A percentile compares a stretch with the other conserved stretches of the same genome.
Evolutionary conservation across 1,140 invertebrate genomes (phyloP).

Genomic region (Pissodes strobi): DNA sequence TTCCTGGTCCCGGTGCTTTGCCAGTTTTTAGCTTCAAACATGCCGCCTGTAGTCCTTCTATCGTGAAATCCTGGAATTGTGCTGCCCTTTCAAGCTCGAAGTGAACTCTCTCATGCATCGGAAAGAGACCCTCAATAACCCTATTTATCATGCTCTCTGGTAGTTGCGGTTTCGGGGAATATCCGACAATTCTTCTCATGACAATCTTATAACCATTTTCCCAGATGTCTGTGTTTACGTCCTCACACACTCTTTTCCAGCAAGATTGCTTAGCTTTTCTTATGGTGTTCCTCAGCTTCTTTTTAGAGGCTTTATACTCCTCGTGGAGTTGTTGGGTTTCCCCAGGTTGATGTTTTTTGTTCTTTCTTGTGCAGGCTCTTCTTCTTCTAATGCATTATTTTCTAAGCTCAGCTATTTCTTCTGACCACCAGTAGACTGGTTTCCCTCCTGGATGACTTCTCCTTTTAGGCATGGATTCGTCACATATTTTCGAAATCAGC

Average conservation of each 20-base stretch:
- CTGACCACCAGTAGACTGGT: conserved; percentile 1
- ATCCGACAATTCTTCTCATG: background rate
- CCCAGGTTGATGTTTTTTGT: too few species aligned
- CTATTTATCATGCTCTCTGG: too few species aligned
- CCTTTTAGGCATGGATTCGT: too few species aligned
- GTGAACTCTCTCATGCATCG: too few species aligned
- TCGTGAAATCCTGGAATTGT: too few species aligned
- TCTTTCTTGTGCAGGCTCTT: background rate
- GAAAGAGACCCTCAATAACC: too few species aligned
- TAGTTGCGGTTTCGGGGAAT: too few species aligned
- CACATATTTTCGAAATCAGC: too few species aligned
- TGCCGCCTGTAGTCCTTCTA: too few species aligned
- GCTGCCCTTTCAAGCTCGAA: too few species aligned
- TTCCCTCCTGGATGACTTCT: background rate
- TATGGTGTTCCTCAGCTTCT: conserved; percentile 5
- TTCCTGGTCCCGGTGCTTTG: conserved; percentile 44
- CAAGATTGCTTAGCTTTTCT: background rate
- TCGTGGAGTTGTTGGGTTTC: too few species aligned
- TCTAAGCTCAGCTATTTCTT: conserved; percentile 4
- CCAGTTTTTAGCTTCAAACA: too few species aligned
- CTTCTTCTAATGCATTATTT: background rate
- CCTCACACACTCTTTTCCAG: conserved; percentile 14
- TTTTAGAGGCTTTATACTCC: background rate
- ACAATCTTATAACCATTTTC: conserved; percentile 2
- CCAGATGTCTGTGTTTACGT: conserved; percentile 25